Evolutionary conservation across 2,113 vertebrate genomes (phyloP), one percentile per base, ranked within the genome.

Genomic region (Mixornis gularis): DNA sequence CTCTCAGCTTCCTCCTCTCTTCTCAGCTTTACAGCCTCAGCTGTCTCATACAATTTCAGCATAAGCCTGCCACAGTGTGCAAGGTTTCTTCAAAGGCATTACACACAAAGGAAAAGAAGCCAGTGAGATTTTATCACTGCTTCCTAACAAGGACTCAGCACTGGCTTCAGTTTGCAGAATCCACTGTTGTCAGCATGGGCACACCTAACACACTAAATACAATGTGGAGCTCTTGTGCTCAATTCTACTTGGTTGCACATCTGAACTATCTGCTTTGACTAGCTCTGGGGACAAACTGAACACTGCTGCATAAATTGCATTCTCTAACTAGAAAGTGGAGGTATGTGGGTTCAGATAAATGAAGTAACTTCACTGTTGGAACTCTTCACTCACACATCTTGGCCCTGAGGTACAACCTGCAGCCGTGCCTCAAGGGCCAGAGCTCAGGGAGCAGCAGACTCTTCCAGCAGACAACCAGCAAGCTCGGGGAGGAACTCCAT

Each of bases 341-440:
- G 49, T 30, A 18, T 24, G 30, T 34, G 40, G 17, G 62, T 18
- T 81, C 80, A 78, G 34, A 68, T 48, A 20, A 38, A 74, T 1
- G 8, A 63, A 69, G 34, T 16, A 85, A 65, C 43, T 18, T 59
- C 65, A 26, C 30, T 30, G n/a, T 32, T 48, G n/a, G 10, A 58
- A 34, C 19, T 53, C 48, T 25, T n/a, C 52, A 55, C 12, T 36
- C 20, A 9, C 18, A 36, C 0, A 7, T 19, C n/a, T 52, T 55
- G 74, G 59, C 34, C 12, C 48, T 9, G 30, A 22, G 36, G 14
- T 41, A n/a, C 17, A 55, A 59, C 17, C 21, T 46, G 29, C 22
- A 48, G 79, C 59, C 0, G 0, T 6, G 34, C 53, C 32, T 44
- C 0, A 0, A 73, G 25, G 0, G 0, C 19, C 30, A 52, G 64